These are phyloP conservation scores for Sesia bembeciformis DNA, from an alignment of 2,888 invertebrate species.

Conservation along the genomic window DNA sequence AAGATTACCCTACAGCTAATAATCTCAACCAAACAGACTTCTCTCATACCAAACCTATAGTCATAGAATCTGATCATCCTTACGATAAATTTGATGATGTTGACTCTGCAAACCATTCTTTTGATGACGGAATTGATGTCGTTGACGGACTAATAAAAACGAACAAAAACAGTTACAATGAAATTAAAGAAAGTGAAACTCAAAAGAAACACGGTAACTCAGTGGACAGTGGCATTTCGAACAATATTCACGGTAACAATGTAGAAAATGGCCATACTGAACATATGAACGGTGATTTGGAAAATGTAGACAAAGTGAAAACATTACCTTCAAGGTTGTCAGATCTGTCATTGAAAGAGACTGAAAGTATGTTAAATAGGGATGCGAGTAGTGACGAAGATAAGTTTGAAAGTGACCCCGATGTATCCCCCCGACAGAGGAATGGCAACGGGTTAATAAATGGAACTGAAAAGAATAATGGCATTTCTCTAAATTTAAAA, in stretches of 20 bases:
- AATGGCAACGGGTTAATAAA: constrained; percentile 25
- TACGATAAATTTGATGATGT: constrained; percentile 41
- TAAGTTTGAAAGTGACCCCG: constrained; percentile 48
- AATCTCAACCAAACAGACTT: constrained; percentile 64
- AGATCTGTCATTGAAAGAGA: constrained; percentile 51
- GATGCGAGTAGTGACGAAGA: constrained; percentile 56
- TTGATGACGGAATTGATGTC: constrained; percentile 58
- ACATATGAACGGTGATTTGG: constrained; percentile 18
- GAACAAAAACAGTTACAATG: constrained; percentile 27
- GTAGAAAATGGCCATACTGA: constrained; percentile 19
- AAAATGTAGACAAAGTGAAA: constrained; percentile 20
- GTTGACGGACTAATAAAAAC: constrained; percentile 48
- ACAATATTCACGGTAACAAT: constrained; percentile 37
- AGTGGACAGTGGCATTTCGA: constrained; percentile 61
- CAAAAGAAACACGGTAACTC: constrained; percentile 59
- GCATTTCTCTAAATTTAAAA: constrained; percentile 58
- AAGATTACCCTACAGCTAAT: constrained; percentile 61
- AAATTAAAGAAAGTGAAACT: constrained; percentile 17
- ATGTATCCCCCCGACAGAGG: constrained; percentile 39
- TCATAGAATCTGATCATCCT: constrained; percentile 56
- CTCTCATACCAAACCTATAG: constrained; percentile 60
- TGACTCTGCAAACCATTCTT: constrained; percentile 62
- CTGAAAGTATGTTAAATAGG: constrained; percentile 34
- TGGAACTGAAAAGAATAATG: constrained; percentile 44
- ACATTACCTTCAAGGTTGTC: constrained; percentile 44